Evolutionary conservation across 2,113 vertebrate genomes (phyloP), one percentile per base, ranked within the genome.

Genomic region (Callopanchax toddi): DNA sequence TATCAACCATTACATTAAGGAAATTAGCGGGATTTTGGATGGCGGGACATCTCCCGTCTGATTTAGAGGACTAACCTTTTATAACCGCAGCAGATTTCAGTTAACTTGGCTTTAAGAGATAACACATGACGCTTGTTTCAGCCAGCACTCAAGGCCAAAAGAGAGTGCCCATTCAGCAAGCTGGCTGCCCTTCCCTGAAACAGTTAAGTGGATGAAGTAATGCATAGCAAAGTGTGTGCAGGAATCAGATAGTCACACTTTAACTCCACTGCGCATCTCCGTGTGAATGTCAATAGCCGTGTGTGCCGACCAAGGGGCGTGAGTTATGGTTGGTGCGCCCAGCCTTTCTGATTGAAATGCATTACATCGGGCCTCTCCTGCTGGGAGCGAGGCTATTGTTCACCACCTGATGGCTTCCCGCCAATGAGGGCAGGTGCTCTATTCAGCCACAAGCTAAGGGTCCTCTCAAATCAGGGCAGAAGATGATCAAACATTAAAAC

Each of bases 291-390:
- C 86, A 74, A 79, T 79, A 74, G 74, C 39, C 60, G 37, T 34
- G 76, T 60, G 44, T 25, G 78, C 66, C 29, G 76, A 65, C 57
- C 54, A 43, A 73, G 77, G 61, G 67, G 72, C 85, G 74, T 83
- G 82, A 86, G 83, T 87, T 91, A 89, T 71, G 63, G 77, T 78
- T 79, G 82, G 84, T 67, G 69, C 36, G 23, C 48, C 56, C 72
- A 71, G 74, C 61, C 69, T 43, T 68, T 81, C 74, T 81, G 79
- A 89, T 83, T 88, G 79, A 87, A 89, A 85, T 81, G 86, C 85
- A 86, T 89, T 86, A 88, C 70, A 79, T 63, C 78, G 73, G 39
- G 55, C 52, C 60, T 66, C 63, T 87, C 82, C 82, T 77, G 63
- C 79, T 76, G 74, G 70, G 78, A 76, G 71, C 46, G 42, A 71